Conservation (phyloP, 2,113 vertebrate species). For the Aphyosemion australe region DNA sequence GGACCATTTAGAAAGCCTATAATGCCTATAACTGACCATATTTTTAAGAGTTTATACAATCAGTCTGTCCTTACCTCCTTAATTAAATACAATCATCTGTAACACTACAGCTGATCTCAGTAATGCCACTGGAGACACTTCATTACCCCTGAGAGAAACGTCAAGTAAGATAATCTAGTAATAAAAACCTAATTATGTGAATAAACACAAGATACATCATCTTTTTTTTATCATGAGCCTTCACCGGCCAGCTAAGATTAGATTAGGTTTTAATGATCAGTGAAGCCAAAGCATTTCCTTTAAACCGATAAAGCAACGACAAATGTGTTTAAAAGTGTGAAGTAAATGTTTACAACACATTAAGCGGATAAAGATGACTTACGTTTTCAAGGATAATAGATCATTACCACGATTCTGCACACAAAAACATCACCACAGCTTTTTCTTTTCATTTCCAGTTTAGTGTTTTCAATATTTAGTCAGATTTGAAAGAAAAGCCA, state of each 20-base stretch:
- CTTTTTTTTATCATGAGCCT: not conserved
- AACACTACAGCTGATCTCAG: no score
- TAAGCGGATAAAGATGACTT: not conserved
- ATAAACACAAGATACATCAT: conserved; percentile 11
- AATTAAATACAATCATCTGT: not conserved
- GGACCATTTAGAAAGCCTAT: no score
- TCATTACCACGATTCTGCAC: not conserved
- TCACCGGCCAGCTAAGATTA: not conserved
- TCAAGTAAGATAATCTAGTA: not conserved
- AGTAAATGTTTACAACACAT: no score
- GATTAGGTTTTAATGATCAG: conserved; percentile 18
- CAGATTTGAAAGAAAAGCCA: not conserved
- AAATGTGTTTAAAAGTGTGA: not conserved
- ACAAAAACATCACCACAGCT: not conserved
- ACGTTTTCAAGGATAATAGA: not conserved
- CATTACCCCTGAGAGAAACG: conserved; percentile 13
- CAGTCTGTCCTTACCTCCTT: not conserved
- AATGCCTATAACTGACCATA: no score
- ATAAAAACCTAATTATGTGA: conserved; percentile 21
- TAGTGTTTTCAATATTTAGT: not conserved
- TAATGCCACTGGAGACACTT: conserved; percentile 2
- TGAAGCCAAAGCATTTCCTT: not conserved
- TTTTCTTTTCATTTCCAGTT: not conserved
- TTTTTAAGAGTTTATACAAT: not conserved
- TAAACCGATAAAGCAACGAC: not conserved